Evolutionary conservation across 2,888 invertebrate genomes (phyloP), one percentile per base, ranked within the genome.

Genomic region (Vanessa cardui): DNA sequence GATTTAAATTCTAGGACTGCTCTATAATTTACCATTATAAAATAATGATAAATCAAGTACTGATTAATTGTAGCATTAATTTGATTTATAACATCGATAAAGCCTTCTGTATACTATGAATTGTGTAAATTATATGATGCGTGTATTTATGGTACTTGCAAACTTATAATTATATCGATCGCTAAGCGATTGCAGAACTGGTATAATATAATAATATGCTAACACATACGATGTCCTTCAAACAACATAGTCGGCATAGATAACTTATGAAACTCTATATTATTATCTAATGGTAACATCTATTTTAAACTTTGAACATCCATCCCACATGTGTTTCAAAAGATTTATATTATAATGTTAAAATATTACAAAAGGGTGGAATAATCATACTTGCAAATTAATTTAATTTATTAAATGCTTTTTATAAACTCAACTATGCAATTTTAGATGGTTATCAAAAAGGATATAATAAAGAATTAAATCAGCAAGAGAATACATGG

Each of bases 191-290:
- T 66, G 61, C 20, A 60, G 52, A 65, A 63, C 61, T 31, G 50
- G 70, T 56, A 58, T 70, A 68, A 70, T 70, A 44, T 68, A 39
- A 39, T 39, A 12, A 12, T 39, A 72, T 74, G 64, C 66, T 69
- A 71, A 70, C 66, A 58, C 60, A 64, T 46, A 67, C 59, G 56
- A 60, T 52, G 69, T 72, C 73, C 72, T 74, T 68, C 67, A 62
- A 56, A 31, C 58, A 66, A 69, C 49, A 50, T 39, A 39, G 39
- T 12, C 39, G 4, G 12, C 39, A 2, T 12, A 39, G 39, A 39
- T 39, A 39, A 39, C 39, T 39, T 4, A 12, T 12, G 12, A 39
- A 39, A 12, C 39, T 9, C 4, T 39, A 4, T 12, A 39, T 39
- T 39, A 9, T 39, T 39, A 39, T 39, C 39, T 39, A 39, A 39